phyloP scores from a whole-genome alignment of 2,888 invertebrate genomes.

The Carterocephalus palaemon region DNA sequence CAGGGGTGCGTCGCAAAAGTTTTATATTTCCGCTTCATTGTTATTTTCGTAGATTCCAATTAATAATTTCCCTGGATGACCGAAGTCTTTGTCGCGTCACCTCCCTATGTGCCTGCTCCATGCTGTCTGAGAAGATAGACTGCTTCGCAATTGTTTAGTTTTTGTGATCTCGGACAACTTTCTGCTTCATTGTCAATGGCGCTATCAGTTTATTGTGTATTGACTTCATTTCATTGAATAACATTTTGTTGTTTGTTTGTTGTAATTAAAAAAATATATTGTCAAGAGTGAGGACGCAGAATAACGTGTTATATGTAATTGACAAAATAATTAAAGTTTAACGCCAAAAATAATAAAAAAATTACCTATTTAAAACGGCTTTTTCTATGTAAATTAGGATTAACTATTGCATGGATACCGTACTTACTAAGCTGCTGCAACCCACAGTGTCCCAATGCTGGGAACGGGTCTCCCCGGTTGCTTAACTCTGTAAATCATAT shows the following conservation, averaged over 20 bases:
- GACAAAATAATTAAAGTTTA: too few relatives aligned
- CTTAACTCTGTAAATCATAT: too few relatives aligned
- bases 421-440: too few relatives aligned
- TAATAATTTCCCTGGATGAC: constrained; percentile 78
- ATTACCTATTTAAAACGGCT: too few relatives aligned
- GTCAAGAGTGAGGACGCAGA: too few relatives aligned
- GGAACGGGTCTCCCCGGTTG: too few relatives aligned
- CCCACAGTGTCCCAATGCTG: too few relatives aligned
- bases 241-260: constrained; percentile 6
- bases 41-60: constrained; percentile 64
- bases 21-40: constrained; percentile 80
- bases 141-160: constrained; percentile 67
- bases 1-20: constrained; percentile 71
- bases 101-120: constrained; percentile 52
- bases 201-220: constrained; percentile 19
- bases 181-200: constrained; percentile 54
- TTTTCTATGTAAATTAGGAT: too few relatives aligned
- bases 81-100: constrained; percentile 68
- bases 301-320: too few relatives aligned
- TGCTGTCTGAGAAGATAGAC: constrained; percentile 72
- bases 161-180: constrained; percentile 70
- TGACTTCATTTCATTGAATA: constrained; percentile 19
- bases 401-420: too few relatives aligned
- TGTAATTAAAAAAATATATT: not conserved
- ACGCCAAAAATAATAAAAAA: too few relatives aligned